A percentile compares a stretch with the other conserved stretches of the same genome.
Conservation (phyloP, 2,113 vertebrate genomes). For the Australoheros scitulus region DNA sequence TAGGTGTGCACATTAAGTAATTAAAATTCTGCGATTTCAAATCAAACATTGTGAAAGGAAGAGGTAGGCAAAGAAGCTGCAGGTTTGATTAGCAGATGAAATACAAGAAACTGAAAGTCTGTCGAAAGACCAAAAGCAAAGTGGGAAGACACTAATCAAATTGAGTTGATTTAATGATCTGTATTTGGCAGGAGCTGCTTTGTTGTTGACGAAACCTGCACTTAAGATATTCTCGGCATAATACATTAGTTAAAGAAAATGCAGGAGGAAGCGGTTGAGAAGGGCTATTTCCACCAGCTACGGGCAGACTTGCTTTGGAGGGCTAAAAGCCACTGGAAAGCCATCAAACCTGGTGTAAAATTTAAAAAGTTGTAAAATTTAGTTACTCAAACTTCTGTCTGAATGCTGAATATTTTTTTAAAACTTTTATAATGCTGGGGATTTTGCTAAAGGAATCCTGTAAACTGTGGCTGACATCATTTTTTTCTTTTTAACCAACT, state of each 20-base stretch:
- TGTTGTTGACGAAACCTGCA: not conserved
- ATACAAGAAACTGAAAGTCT: not conserved
- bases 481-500: not conserved
- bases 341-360: not conserved
- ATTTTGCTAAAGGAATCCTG: not conserved
- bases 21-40: not conserved
- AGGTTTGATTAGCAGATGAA: not conserved
- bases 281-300: not conserved
- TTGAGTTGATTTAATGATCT: constrained; percentile 23
- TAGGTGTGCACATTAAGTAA: not conserved
- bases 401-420: not conserved
- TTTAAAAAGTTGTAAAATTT: not conserved
- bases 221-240: not conserved
- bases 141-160: not conserved
- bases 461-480: not conserved
- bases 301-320: not conserved
- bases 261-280: not conserved
- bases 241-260: not conserved
- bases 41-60: constrained; percentile 16
- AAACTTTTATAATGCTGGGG: not conserved
- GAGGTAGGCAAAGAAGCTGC: not conserved
- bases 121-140: not conserved
- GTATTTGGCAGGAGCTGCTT: constrained; percentile 13
- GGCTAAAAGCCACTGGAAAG: not conserved
- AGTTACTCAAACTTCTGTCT: not conserved